Percentiles rank a stretch among this genome's conserved stretches.
These are phyloP conservation scores for Zaprionus bogoriensis DNA, from an alignment of 2,888 invertebrate species.

Conservation along the genomic window DNA sequence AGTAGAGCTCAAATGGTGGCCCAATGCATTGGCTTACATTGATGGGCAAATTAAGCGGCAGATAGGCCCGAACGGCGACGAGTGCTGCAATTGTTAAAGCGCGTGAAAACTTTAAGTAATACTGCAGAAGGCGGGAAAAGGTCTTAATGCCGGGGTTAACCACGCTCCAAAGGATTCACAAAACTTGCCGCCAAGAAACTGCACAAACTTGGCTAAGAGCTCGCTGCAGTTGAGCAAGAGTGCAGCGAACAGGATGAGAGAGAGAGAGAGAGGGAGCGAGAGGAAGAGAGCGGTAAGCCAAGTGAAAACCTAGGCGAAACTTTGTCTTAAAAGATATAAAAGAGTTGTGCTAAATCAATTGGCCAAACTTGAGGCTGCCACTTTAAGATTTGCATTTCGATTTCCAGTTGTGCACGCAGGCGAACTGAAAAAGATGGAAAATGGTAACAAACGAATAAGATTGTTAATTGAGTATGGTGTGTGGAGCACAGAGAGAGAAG, in stretches of 20 bases:
- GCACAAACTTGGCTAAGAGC: slow-evolving; percentile 37
- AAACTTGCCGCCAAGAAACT: slow-evolving; percentile 28
- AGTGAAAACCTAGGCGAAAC: slow-evolving; percentile 28
- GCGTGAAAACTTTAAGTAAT: slow-evolving; percentile 55
- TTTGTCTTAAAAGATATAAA: slow-evolving; percentile 24
- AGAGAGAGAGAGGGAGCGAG: background rate
- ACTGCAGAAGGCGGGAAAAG: slow-evolving; percentile 41
- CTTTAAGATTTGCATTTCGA: slow-evolving; percentile 7
- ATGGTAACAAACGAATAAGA: background rate
- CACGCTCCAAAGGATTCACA: slow-evolving; percentile 39
- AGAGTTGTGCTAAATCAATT: slow-evolving; percentile 30
- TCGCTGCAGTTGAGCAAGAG: slow-evolving; percentile 21
- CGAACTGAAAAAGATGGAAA: background rate
- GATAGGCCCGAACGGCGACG: slow-evolving; percentile 23
- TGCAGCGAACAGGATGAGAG: background rate
- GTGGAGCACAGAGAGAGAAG: background rate
- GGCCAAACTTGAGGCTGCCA: slow-evolving; percentile 18
- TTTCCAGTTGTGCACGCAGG: background rate
- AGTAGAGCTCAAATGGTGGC: slow-evolving; percentile 2
- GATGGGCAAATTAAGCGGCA: slow-evolving; percentile 60
- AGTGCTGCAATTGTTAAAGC: slow-evolving; percentile 30
- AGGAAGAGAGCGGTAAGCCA: background rate
- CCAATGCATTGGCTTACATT: slow-evolving; percentile 30
- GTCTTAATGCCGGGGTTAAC: slow-evolving; percentile 28
- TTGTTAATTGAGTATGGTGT: background rate